A percentile compares a stretch with the other conserved stretches of the same genome.
Evolutionary conservation across 2,113 vertebrate genomes (phyloP).

Genomic region (Phyllostomus hastatus): DNA sequence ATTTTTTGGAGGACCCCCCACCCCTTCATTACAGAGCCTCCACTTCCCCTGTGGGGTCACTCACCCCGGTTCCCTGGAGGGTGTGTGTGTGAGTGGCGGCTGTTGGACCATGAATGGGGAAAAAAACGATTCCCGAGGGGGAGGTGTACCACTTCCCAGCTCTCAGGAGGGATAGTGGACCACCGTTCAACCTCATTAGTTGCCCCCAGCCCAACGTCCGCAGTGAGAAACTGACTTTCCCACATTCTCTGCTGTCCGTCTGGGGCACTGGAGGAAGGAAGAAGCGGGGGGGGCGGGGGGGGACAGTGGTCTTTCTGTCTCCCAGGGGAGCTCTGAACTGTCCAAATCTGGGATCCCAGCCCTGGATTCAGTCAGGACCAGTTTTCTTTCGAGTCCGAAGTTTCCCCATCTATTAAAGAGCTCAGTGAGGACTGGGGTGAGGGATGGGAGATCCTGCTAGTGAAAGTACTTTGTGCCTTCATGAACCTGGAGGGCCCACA

Average conservation of each 20-base stretch:
- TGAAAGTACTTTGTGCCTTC: not conserved
- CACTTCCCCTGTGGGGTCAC: not conserved
- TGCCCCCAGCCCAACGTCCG: no score
- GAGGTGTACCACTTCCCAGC: not conserved
- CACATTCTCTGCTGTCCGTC: not conserved
- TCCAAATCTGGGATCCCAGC: not conserved
- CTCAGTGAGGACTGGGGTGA: not conserved
- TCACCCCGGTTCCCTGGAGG: not conserved
- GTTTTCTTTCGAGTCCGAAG: not conserved
- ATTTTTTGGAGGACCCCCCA: constrained; percentile 12
- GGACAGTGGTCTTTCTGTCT: no score
- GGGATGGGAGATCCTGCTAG: not conserved
- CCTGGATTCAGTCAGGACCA: not conserved
- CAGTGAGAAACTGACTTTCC: not conserved
- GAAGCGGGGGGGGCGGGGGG: no score
- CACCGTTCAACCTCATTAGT: not conserved
- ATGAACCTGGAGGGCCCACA: not conserved
- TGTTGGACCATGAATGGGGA: no score
- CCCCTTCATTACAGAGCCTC: not conserved
- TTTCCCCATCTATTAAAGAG: not conserved
- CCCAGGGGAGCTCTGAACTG: not conserved
- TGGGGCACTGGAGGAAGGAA: not conserved
- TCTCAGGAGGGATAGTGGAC: not conserved
- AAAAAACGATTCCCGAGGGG: not conserved
- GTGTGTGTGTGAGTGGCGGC: not conserved